Evolutionary conservation across 2,888 invertebrate genomes (phyloP), one percentile per base, ranked within the genome.

Genomic region (Saturnia japonica): DNA sequence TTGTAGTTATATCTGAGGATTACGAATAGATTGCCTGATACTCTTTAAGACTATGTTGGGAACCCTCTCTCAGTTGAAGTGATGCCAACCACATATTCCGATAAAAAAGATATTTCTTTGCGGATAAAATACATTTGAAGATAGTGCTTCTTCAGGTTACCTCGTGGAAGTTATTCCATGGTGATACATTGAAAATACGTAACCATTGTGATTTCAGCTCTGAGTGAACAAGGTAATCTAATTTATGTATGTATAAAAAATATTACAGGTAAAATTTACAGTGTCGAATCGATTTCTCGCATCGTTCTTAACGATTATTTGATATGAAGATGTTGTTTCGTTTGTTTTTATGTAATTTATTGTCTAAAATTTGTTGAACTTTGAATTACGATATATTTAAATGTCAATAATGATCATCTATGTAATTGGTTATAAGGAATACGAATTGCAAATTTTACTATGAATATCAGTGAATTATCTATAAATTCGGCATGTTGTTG

Each of bases 231-330:
- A 57, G 25, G 1, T 57, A 25, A 25, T 57, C 8, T 57, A 57
- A 25, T 57, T 57, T 25, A 16, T 57, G 25, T 57, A 1, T 25
- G 57, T 57, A 12, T 57, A 12, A 57, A 57, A 57, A 7, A 57
- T 3, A 57, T 57, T 57, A 51, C n/a, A n/a, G 8, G n/a, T 25
- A 22, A 57, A 25, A 25, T 22, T 3, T 25, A 12, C 14, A 77
- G 77, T 76, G 83, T 79, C 82, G 82, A 88, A 87, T 88, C 83
- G 85, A 85, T 86, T 87, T 78, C 72, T 75, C 76, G 76, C 82
- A 78, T 80, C 78, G 51, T 68, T 66, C 68, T 77, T 82, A 81
- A 83, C 76, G 82, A 81, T 78, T 66, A 73, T 84, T 82, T 82
- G 81, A 84, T 84, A 82, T 78, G 78, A 22, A 43, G 67, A 72